Conservation (phyloP, 1,140 invertebrate species). For the Drosophila orosa region DNA sequence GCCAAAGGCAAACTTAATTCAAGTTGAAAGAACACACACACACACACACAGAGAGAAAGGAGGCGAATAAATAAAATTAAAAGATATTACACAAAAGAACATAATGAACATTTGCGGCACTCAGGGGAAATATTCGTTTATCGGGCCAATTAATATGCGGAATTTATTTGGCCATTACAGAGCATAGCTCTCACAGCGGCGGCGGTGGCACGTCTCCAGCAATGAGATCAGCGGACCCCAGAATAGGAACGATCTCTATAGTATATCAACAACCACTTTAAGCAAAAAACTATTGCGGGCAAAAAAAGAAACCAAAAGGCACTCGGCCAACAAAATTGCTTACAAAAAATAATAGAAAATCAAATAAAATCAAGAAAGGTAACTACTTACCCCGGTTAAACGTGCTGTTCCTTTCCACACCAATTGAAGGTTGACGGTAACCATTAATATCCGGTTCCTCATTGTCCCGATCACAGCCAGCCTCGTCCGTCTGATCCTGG, state of each 20-base stretch:
- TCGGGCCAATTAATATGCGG: slow-evolving; percentile 44
- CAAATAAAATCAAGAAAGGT: slow-evolving; percentile 4
- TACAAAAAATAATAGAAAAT: neutral
- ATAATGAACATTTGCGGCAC: slow-evolving; percentile 21
- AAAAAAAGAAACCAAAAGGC: neutral
- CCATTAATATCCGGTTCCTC: rapidly evolving
- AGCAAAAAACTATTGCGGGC: neutral
- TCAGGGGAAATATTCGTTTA: slow-evolving; percentile 45
- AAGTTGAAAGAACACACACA: slow-evolving; percentile 39
- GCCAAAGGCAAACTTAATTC: slow-evolving; percentile 27
- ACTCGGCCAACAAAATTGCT: neutral
- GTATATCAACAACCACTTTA: neutral
- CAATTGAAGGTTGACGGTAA: too few relatives aligned
- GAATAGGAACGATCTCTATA: neutral
- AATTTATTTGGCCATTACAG: slow-evolving; percentile 41
- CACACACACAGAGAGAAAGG: neutral
- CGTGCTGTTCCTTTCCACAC: too few relatives aligned
- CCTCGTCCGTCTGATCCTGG: slow-evolving; percentile 87
- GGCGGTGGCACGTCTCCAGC: neutral
- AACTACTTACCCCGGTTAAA: slow-evolving; percentile 8
- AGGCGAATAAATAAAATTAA: slow-evolving; percentile 19
- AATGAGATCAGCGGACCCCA: slow-evolving; percentile 32
- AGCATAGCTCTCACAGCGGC: slow-evolving; percentile 6
- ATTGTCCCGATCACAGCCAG: slow-evolving; percentile 82
- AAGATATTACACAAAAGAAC: slow-evolving; percentile 37